Evolutionary conservation across 2,888 invertebrate genomes (phyloP).

Genomic region (Leptinotarsa juncta): DNA sequence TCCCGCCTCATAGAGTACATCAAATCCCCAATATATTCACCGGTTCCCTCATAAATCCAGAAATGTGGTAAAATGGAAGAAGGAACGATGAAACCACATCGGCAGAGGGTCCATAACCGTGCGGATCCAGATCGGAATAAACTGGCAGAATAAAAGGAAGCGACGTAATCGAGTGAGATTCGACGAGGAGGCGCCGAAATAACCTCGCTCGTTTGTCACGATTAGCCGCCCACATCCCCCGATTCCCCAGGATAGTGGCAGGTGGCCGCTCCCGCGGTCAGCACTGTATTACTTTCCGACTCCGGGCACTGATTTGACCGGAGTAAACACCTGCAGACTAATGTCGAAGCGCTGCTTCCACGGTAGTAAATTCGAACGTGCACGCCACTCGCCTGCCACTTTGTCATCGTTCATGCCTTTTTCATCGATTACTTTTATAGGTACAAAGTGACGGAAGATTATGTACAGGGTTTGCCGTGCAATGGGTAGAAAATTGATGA

Average conservation of each 20-base stretch:
- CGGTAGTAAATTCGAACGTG: conserved; percentile 49
- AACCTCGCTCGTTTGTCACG: conserved; percentile 64
- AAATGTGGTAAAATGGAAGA: neutral
- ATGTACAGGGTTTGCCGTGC: neutral
- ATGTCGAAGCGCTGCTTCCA: conserved; percentile 42
- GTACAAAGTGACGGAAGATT: neutral
- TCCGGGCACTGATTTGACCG: conserved; percentile 62
- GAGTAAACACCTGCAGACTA: conserved; percentile 59
- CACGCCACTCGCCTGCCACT: conserved; percentile 29
- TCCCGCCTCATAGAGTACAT: too few species aligned
- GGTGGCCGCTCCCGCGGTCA: conserved; percentile 62
- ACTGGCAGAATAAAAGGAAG: conserved; percentile 44
- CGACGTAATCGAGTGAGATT: conserved; percentile 57
- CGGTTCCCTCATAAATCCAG: neutral
- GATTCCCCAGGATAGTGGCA: conserved; percentile 54
- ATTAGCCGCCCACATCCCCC: conserved; percentile 57
- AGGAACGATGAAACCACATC: neutral
- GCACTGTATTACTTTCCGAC: conserved; percentile 61
- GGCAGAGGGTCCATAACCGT: conserved; percentile 1
- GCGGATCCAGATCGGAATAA: conserved; percentile 29
- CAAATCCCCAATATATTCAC: neutral
- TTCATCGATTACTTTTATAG: conserved; percentile 10
- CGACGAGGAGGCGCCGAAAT: conserved; percentile 55
- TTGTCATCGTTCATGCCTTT: conserved; percentile 13
- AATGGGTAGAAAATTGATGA: too few species aligned